Evolutionary conservation across 2,113 vertebrate species (phyloP), one percentile per base, ranked within the genome.

Genomic region (Caretta caretta): DNA sequence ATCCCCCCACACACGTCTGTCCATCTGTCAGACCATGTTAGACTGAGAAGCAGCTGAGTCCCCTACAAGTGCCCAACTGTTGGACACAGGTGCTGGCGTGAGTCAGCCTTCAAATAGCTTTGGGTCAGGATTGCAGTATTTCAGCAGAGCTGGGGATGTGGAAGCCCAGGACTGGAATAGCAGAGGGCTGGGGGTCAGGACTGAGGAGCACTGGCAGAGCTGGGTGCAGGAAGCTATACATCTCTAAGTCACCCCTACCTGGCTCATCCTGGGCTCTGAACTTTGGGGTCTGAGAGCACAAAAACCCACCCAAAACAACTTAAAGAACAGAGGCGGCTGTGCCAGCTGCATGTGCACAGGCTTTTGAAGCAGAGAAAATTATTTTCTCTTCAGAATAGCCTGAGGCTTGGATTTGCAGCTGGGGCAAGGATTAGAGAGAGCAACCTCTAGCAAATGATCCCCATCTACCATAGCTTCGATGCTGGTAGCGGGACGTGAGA

Each of bases 101-200:
- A 85, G 12, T 65, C 20, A 27, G 29, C 51, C 29, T 12, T 38
- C 22, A 72, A 80, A 48, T 12, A 38, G 24, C 46, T 16, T 24
- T 54, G 42, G 14, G 29, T 5, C 56, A 91, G 57, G 14, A 54
- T 10, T 54, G 50, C 59, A 91, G 65, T 80, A 13, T 22, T 13
- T 48, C n/a, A 56, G 87, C 29, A 82, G 87, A 1, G 35, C 16
- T 42, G 27, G 31, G 54, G 24, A 22, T 0, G 1, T 4, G 27
- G 31, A 75, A 31, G 38, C 27, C 62, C 35, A 11, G 42, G 31
- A 8, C n/a, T 90, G 19, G 17, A 20, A 38, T 22, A 5, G 65
- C 46, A 53, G 53, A 5, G 13, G 49, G 49, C 4, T 78, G 46
- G 5, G 2, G 0, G 38, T 2, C 0, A 8, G 38, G 16, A 16